Conservation (phyloP, 2,888 invertebrate species). For the Mechanitis mazaeus region DNA sequence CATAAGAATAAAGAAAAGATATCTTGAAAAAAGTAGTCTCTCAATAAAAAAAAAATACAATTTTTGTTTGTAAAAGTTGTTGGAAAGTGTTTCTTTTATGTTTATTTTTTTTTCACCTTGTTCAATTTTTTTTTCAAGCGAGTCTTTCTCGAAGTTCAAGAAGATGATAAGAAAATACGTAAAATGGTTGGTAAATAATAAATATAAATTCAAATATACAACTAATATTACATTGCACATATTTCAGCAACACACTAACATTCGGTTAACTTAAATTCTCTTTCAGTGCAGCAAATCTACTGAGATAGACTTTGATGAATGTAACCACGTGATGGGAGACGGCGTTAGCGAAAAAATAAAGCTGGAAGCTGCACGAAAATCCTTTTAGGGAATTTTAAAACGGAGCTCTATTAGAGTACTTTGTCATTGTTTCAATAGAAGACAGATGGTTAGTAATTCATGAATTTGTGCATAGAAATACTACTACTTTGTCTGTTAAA, state of each 20-base stretch:
- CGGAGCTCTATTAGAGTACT: constrained; percentile 20
- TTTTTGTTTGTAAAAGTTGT: too few species aligned
- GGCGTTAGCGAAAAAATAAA: constrained; percentile 28
- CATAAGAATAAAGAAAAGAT: too few species aligned
- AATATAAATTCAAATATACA: not conserved
- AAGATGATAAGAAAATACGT: too few species aligned
- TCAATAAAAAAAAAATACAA: too few species aligned
- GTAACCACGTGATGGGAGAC: constrained; percentile 21
- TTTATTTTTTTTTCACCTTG: too few species aligned
- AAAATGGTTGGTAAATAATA: too few species aligned
- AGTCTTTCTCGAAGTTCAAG: too few species aligned
- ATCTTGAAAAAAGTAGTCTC: too few species aligned
- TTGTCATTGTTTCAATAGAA: not conserved
- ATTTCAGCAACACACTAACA: constrained; percentile 6
- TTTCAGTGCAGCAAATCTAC: constrained; percentile 20
- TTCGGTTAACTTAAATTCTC: constrained; percentile 19
- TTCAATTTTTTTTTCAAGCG: too few species aligned
- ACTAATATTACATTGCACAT: not conserved
- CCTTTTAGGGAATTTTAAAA: constrained; percentile 30
- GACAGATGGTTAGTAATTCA: not conserved
- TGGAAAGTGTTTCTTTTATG: too few species aligned
- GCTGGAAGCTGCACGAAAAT: constrained; percentile 31
- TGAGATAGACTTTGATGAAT: constrained; percentile 29
- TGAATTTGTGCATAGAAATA: not conserved
- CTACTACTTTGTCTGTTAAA: too few species aligned